phyloP scores from a whole-genome alignment of 2,888 invertebrate genomes.

The Holacanthella duospinosa region DNA sequence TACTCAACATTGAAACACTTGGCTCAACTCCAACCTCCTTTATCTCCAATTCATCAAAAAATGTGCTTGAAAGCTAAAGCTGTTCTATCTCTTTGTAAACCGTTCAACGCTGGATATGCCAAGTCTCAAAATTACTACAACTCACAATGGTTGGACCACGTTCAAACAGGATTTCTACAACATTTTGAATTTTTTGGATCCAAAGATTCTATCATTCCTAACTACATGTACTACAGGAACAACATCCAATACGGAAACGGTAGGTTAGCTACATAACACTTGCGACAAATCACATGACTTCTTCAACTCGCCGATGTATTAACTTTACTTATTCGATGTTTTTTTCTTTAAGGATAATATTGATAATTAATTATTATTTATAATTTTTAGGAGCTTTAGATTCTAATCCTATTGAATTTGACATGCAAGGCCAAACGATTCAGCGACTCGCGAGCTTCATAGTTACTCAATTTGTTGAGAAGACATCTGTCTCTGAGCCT shows the following conservation, averaged over 20 bases:
- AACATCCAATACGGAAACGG: conserved; percentile 15
- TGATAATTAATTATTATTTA: too few relatives aligned
- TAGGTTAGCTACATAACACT: neutral
- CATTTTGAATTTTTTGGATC: conserved; percentile 47
- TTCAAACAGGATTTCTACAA: conserved; percentile 44
- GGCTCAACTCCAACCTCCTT: conserved; percentile 14
- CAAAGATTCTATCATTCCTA: conserved; percentile 49
- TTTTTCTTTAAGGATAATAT: too few relatives aligned
- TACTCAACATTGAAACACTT: conserved; percentile 38
- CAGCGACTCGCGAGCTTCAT: conserved; percentile 14
- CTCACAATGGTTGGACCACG: conserved; percentile 43
- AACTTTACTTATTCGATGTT: neutral
- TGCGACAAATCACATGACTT: too few relatives aligned
- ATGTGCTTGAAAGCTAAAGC: conserved; percentile 27
- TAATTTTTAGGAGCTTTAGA: neutral
- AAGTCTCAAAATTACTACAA: conserved; percentile 46
- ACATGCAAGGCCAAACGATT: conserved; percentile 15
- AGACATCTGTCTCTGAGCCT: neutral
- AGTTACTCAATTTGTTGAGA: conserved; percentile 5
- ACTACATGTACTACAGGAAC: conserved; percentile 21
- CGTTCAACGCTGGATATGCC: conserved; percentile 17
- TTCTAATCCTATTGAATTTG: conserved; percentile 11
- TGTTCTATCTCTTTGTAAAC: conserved; percentile 34
- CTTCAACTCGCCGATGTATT: too few relatives aligned
- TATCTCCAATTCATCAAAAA: neutral